phyloP scores from a whole-genome alignment of 2,113 vertebrate genomes.

The Bubo bubo region DNA sequence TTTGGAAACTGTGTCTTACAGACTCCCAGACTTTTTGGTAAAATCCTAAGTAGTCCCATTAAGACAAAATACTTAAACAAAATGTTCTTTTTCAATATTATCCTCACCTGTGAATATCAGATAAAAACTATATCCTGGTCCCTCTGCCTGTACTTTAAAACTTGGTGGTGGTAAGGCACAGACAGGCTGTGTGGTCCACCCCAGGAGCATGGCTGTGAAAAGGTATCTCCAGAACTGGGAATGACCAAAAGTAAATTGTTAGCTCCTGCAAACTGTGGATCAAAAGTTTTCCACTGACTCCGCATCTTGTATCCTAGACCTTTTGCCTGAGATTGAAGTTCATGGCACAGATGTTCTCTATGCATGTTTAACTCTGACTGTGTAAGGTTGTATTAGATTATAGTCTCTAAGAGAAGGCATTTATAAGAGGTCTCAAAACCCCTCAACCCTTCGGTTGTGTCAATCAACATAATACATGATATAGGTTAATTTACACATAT shows the following conservation, averaged over 20 bases:
- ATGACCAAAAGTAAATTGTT: not conserved
- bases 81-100: not conserved
- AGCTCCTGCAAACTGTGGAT: not conserved
- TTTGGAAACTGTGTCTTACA: not conserved
- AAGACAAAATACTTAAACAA: not conserved
- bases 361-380: not conserved
- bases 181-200: not conserved
- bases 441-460: not conserved
- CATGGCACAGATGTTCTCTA: not conserved
- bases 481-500: not conserved
- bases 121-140: not conserved
- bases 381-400: not conserved
- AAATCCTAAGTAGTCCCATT: not conserved
- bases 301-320: not conserved
- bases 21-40: not conserved
- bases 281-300: not conserved
- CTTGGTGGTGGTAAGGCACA: not conserved
- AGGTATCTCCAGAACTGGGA: not conserved
- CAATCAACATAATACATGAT: not conserved
- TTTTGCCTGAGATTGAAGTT: not conserved
- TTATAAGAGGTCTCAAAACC: not conserved
- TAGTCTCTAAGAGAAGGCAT: not conserved
- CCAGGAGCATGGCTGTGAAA: not conserved
- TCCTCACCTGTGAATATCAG: not conserved
- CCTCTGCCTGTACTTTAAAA: not conserved